Conservation (phyloP, 2,797 vertebrate species). For the Gallinago solitaria region DNA sequence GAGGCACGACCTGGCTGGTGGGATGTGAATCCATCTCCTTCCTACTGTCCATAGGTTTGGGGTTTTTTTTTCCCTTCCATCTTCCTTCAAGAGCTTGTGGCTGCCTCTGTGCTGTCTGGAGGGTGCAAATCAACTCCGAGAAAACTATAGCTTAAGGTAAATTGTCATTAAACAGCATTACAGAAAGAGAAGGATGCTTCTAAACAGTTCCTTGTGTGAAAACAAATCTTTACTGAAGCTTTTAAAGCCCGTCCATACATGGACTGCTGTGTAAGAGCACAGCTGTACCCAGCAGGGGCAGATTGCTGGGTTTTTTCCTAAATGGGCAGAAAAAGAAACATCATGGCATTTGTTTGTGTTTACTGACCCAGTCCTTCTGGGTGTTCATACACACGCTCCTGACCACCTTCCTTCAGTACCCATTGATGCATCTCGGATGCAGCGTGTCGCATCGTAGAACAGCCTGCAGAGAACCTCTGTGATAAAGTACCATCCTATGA, state of each 20-base stretch:
- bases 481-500: background rate
- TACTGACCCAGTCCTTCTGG: background rate
- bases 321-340: background rate
- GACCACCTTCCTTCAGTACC: background rate
- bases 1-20: background rate
- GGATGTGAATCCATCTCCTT: background rate
- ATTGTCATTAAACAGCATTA: background rate
- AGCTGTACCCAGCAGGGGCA: background rate
- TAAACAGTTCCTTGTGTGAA: background rate
- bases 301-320: background rate
- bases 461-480: background rate
- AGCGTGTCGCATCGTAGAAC: rapidly evolving
- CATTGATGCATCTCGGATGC: rapidly evolving
- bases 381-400: background rate
- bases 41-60: rapidly evolving
- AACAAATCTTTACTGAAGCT: background rate
- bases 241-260: rapidly evolving
- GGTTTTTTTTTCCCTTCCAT: background rate
- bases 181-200: background rate
- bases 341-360: rapidly evolving
- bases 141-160: background rate
- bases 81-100: background rate
- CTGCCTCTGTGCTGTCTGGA: background rate
- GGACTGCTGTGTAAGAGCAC: background rate
- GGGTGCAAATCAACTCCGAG: background rate